Evolutionary conservation across 2,888 invertebrate genomes (phyloP), one percentile per base, ranked within the genome.

Genomic region (Macrosiphum euphorbiae): DNA sequence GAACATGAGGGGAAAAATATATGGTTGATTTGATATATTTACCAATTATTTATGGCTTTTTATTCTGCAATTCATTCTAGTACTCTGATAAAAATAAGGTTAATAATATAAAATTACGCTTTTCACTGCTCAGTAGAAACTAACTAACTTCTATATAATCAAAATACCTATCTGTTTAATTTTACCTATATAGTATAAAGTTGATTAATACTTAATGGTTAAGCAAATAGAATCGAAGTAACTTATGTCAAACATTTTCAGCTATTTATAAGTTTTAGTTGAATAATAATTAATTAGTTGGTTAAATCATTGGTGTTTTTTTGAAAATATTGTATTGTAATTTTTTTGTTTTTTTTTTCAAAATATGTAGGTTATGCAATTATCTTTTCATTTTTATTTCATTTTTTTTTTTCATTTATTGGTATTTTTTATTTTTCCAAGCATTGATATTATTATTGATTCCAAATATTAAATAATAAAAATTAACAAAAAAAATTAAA

Each of bases 161-260:
- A 55, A 13, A 55, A 78, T 35, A 78, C 55, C 78, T 41, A 78
- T 78, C 78, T 41, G 52, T 92, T 92, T 88, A 44, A 50, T 78
- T 92, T 55, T 13, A 92, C 88, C 78, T 78, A 88, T 52, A 52
- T 92, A 88, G 20, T 88, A 52, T 26, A 44, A 26, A 88, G 67
- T 88, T 44, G 78, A 52, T 92, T 41, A 20, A 44, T 78, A 88
- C 24, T 92, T 78, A 44, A 88, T 20, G 88, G 92, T 92, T 78
- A n/a, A 78, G 78, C 13, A 52, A 88, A 92, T 88, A 26, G 3
- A 88, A 78, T 55, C 44, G 13, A 88, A 92, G n/a, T 67, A 67
- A 92, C 67, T 20, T 16, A 28, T 20, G 52, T 24, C 61, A 67
- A 88, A 88, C 2, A 67, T 78, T 88, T n/a, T 44, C 28, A 50